Base-by-base conservation (phyloP, 2,888 invertebrate species). In the Sipha maydis region DNA sequence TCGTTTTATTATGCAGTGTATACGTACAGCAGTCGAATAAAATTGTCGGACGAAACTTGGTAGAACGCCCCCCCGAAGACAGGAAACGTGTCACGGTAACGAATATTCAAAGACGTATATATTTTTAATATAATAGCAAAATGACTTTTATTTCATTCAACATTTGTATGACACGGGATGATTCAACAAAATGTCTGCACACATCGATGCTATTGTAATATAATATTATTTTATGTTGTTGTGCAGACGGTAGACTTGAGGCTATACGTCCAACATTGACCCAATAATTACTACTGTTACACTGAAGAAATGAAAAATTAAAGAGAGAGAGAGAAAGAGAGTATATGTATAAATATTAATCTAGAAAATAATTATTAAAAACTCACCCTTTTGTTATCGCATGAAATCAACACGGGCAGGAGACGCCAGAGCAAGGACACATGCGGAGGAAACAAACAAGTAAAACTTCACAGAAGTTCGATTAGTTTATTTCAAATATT, bases 391-490 rank as follows among this genome's bases (percentile, higher is more conserved):
- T 86, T 86, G 73, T 86, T 56, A 54, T 80, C 21, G 28, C 71
- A 67, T 3, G 17, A 38, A 86, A 61, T n/a, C 28, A 79, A 85
- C 14, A 48, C 54, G 67, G 48, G 34, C 69, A 71, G 48, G 34
- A 71, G 85, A 73, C 86, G 73, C 79, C 86, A 61, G 8, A 61
- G 56, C 78, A 86, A 86, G 86, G 86, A 71, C 79, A 80, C 28
- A n/a, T 17, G 14, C 28, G 28, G 25, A 83, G 9, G 38, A n/a
- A 83, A 83, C 34, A n/a, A 38, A 76, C 61, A 8, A 41, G 56
- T 75, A n/a, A n/a, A 54, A 75, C 34, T 76, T 41, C 76, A 84
- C 61, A 76, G 84, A 84, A 84, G 84, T 21, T 84, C 67, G 41
- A 76, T 84, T 61, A 31, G 38, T 76, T 61, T 71, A 31, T 84